phyloP scores from a whole-genome alignment of 1,140 invertebrate species.

The Phocides pigmalion region DNA sequence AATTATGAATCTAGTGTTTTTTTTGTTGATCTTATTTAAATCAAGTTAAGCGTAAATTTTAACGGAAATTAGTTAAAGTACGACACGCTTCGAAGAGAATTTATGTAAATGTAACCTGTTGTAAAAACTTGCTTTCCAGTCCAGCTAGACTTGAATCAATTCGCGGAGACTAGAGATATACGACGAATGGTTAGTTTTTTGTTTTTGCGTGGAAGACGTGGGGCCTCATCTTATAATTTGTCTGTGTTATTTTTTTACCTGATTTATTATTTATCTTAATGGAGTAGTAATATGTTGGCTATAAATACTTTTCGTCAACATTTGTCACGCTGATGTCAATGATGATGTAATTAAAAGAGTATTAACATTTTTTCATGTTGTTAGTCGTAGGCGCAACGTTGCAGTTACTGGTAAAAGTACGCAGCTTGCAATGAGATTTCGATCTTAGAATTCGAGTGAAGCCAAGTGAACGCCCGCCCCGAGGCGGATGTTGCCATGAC shows the following conservation, averaged over 20 bases:
- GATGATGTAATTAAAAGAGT: slow-evolving; percentile 1
- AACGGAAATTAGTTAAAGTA: slow-evolving; percentile 31
- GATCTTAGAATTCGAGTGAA: slow-evolving; percentile 58
- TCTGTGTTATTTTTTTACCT: neutral
- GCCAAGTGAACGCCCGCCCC: slow-evolving; percentile 52
- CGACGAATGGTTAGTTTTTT: slow-evolving; percentile 2
- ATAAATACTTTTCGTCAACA: neutral
- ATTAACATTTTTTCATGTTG: neutral
- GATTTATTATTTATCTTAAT: neutral
- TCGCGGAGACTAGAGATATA: slow-evolving; percentile 19
- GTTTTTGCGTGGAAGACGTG: neutral
- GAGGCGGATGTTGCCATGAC: slow-evolving; percentile 70
- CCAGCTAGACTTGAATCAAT: slow-evolving; percentile 36
- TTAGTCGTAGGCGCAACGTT: slow-evolving; percentile 5
- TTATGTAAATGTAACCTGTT: slow-evolving; percentile 42
- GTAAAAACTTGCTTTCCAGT: slow-evolving; percentile 38
- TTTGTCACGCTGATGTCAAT: neutral
- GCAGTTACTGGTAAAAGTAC: slow-evolving; percentile 37
- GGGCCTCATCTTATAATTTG: slow-evolving; percentile 2
- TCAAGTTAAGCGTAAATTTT: neutral
- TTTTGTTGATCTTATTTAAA: slow-evolving; percentile 10
- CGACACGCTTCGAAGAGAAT: slow-evolving; percentile 17
- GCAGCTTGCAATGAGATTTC: slow-evolving; percentile 51
- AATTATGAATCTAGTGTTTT: neutral
- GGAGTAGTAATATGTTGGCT: neutral